Evolutionary conservation across 2,888 invertebrate genomes (phyloP), one percentile per base, ranked within the genome.

Genomic region (Homarus gammarus): DNA sequence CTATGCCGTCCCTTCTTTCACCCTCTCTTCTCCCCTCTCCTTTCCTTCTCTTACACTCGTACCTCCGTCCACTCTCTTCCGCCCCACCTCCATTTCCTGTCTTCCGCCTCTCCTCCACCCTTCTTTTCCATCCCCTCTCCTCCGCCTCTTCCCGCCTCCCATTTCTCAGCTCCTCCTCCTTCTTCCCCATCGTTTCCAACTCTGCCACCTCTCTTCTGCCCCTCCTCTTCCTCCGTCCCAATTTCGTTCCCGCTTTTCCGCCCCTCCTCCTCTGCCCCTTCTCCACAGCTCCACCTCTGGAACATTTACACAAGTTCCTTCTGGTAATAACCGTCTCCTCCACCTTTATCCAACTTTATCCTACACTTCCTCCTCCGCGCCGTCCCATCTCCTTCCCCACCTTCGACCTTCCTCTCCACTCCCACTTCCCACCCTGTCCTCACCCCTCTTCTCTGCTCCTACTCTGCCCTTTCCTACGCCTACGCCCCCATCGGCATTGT

Each of bases 391-490:
- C 40, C 31, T 44, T 49, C 44, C 27, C 31, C 44, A 10, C 77
- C 2, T n/a, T n/a, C n/a, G n/a, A n/a, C n/a, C n/a, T n/a, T n/a
- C n/a, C n/a, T n/a, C n/a, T n/a, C n/a, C n/a, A n/a, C n/a, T n/a
- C n/a, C n/a, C n/a, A n/a, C 40, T 84, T 83, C 83, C 72, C 72
- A 70, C 84, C 56, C 73, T 72, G n/a, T 81, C n/a, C n/a, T n/a
- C 81, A 33, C 75, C 36, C n/a, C 77, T 36, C 49, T 85, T 78
- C 49, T 78, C 51, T 33, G 44, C 44, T 68, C 64, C 49, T 36
- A 3, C 78, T 70, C 75, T 61, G 36, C 51, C 84, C n/a, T n/a
- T n/a, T n/a, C n/a, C n/a, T n/a, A n/a, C n/a, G n/a, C n/a, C n/a
- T n/a, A n/a, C n/a, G n/a, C n/a, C n/a, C n/a, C n/a, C n/a, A n/a